Evolutionary conservation across 2,888 invertebrate genomes (phyloP).

Genomic region (Matsumyia berberina): DNA sequence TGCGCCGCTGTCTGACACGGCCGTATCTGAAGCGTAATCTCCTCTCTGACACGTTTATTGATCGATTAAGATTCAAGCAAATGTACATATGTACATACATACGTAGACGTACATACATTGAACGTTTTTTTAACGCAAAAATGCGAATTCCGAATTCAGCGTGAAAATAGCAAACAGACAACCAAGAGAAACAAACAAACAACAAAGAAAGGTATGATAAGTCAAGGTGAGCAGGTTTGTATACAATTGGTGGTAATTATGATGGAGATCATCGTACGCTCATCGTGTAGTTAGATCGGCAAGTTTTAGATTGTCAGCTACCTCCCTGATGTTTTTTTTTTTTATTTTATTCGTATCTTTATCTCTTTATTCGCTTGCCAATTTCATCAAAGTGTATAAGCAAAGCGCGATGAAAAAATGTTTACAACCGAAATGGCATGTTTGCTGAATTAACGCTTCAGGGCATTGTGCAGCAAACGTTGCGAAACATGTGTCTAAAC

Average conservation of each 20-base stretch:
- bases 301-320: constrained; percentile 29
- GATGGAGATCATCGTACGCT: constrained; percentile 73
- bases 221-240: constrained; percentile 71
- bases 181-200: constrained; percentile 43
- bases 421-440: constrained; percentile 4
- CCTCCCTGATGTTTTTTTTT: constrained; percentile 1
- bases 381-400: constrained; percentile 15
- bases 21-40: constrained; percentile 21
- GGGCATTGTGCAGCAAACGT: background rate
- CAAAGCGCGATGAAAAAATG: constrained; percentile 15
- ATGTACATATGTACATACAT: background rate
- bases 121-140: constrained; percentile 38
- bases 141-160: constrained; percentile 35
- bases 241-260: constrained; percentile 68
- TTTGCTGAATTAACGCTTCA: constrained; percentile 41
- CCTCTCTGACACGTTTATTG: constrained; percentile 25
- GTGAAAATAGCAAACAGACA: constrained; percentile 27
- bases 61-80: constrained; percentile 1
- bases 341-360: constrained; percentile 13
- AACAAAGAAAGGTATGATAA: constrained; percentile 60
- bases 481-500: constrained; percentile 30
- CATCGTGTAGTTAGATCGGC: constrained; percentile 53
- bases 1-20: background rate
- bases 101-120: too few species aligned
- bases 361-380: constrained; percentile 6